Percentiles rank a stretch among this genome's conserved stretches.
Conservation (phyloP, 2,888 invertebrate genomes). For the Coecobrya sp. region DNA sequence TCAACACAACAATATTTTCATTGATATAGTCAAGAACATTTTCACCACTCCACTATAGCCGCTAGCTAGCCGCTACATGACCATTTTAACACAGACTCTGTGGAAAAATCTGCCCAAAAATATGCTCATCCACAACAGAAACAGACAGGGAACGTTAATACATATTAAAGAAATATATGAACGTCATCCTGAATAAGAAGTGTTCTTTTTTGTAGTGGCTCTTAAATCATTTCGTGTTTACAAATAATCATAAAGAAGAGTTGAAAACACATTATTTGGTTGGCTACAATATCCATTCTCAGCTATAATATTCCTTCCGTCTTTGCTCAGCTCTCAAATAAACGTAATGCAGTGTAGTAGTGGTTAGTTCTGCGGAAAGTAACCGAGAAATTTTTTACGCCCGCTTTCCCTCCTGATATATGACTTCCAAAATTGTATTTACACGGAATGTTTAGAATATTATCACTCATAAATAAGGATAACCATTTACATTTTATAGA, state of each 20-base stretch:
- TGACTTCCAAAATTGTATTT: background rate
- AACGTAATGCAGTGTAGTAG: background rate
- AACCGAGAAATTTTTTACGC: background rate
- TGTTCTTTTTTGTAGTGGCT: slow-evolving; percentile 28
- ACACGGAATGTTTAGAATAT: slow-evolving; percentile 17
- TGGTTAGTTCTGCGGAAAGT: background rate
- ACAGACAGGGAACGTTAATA: background rate
- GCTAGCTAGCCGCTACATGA: background rate
- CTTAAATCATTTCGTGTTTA: slow-evolving; percentile 53
- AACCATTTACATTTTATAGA: slow-evolving; percentile 20
- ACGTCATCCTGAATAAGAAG: background rate
- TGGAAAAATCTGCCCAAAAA: background rate
- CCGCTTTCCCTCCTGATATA: background rate
- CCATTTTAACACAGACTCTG: too few species aligned
- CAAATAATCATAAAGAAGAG: slow-evolving; percentile 28
- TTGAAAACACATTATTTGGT: background rate
- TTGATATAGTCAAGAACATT: background rate
- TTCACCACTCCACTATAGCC: background rate
- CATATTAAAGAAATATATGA: background rate
- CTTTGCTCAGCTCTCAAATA: background rate
- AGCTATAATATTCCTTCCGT: background rate
- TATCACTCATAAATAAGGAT: slow-evolving; percentile 24
- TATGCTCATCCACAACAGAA: background rate
- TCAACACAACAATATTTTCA: slow-evolving; percentile 27
- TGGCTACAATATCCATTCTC: background rate